These are phyloP conservation scores for Mesorhabditis sp. DNA, from an alignment of 2,888 invertebrate species.

Conservation along the genomic window DNA sequence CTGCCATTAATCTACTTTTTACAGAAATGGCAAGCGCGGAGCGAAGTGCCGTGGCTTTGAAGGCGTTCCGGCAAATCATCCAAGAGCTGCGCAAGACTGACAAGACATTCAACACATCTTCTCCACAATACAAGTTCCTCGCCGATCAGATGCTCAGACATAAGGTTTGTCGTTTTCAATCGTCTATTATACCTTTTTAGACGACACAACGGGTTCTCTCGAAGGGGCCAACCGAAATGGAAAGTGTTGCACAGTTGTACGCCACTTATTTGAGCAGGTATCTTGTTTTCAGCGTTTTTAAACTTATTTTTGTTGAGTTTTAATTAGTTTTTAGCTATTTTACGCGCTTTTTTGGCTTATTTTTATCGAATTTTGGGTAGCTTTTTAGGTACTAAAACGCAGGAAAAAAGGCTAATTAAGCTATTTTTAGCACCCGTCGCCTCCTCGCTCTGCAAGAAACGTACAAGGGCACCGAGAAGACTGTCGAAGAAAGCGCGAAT, in stretches of 20 bases:
- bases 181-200: slow-evolving; percentile 11
- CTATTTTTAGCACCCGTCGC: slow-evolving; percentile 28
- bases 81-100: slow-evolving; percentile 39
- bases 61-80: slow-evolving; percentile 36
- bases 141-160: slow-evolving; percentile 38
- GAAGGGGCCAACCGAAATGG: slow-evolving; percentile 43
- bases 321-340: too few species aligned
- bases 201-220: slow-evolving; percentile 36
- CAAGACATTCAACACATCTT: slow-evolving; percentile 33
- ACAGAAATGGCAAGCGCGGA: not conserved
- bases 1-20: too few species aligned
- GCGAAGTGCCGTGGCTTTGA: slow-evolving; percentile 24
- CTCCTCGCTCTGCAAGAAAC: slow-evolving; percentile 41
- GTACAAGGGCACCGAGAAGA: slow-evolving; percentile 48
- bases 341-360: too few species aligned
- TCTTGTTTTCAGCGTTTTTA: not conserved
- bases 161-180: slow-evolving; percentile 18
- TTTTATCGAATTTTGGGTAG: too few species aligned
- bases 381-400: not conserved
- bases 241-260: slow-evolving; percentile 45
- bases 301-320: not conserved
- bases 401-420: not conserved
- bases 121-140: slow-evolving; percentile 36
- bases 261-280: slow-evolving; percentile 45
- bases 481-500: slow-evolving; percentile 47